Percentiles rank a stretch among this genome's conserved stretches.
Evolutionary conservation across 2,888 invertebrate species (phyloP).

Genomic region (Cantharis rustica): DNA sequence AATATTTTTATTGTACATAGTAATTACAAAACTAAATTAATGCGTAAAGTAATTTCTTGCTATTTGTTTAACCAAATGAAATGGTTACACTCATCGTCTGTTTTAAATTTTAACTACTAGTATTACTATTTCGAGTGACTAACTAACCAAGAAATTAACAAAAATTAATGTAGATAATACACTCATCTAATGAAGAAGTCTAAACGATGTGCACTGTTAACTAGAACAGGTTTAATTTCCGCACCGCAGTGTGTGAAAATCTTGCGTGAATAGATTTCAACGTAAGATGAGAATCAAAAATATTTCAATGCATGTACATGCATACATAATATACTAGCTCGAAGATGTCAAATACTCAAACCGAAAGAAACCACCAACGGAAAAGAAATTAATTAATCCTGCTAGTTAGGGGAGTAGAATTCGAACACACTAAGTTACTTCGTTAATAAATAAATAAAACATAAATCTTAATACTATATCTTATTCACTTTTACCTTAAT

Average conservation of each 20-base stretch:
- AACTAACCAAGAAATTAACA: slow-evolving; percentile 20
- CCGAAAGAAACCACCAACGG: not conserved
- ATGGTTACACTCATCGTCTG: not conserved
- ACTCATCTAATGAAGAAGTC: slow-evolving; percentile 18
- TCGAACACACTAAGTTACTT: not conserved
- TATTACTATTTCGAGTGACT: not conserved
- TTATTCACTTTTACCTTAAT: not conserved
- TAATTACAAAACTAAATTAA: not conserved
- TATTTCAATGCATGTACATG: no score
- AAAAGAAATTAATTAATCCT: not conserved
- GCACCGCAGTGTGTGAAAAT: slow-evolving; percentile 33
- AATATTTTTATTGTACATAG: not conserved
- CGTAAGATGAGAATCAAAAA: slow-evolving; percentile 30
- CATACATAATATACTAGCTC: no score
- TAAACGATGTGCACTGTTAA: slow-evolving; percentile 32
- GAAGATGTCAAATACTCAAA: not conserved
- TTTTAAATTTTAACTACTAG: not conserved
- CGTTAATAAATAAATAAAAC: not conserved
- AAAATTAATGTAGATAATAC: slow-evolving; percentile 14
- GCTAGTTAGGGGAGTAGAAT: not conserved
- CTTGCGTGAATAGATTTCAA: slow-evolving; percentile 21
- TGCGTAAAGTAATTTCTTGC: not conserved
- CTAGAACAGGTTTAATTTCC: slow-evolving; percentile 35
- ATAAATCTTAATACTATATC: not conserved
- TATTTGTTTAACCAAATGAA: not conserved